Base-by-base conservation (phyloP, 1,140 invertebrate species). In the Carposina sasakii region DNA sequence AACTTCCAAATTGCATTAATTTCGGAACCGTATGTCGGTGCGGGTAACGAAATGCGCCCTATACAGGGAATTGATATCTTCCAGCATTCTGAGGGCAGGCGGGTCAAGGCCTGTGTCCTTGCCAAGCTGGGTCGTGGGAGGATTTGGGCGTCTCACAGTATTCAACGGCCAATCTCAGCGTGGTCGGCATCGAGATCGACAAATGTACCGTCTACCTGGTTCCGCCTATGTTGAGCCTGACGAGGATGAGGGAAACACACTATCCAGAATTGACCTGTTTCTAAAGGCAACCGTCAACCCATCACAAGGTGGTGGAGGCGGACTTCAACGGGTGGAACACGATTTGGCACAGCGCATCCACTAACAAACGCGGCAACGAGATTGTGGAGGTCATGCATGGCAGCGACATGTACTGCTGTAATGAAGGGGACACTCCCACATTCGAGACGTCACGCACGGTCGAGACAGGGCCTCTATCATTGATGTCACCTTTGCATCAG, bases 321-420 rank as follows among this genome's bases (percentile, higher is more conserved):
- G 53, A 54, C 20, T 26, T 48, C 24, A 54, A 54, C 17, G 52
- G 52, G 2, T 42, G 44, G 31, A 45, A 54, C 16, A 24, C 37
- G 0, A 9, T 15, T 15, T 54, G 52, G 46, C 45, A 46, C 2
- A n/a, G 17, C 13, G 6, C 20, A 3, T n/a, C 4, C 3, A 22
- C 9, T 17, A 17, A 50, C 15, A 21, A 9, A 1, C 24, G 48
- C 0, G 48, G 48, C 1, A 19, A 40, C 12, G 15, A 41, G 3
- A 15, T 56, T 0, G 8, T 9, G 1, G 48, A 42, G 1, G 1
- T 56, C 12, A 33, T 23, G 1, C 9, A 10, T 1, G n/a, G 10
- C 6, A 44, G 45, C 15, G 34, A 48, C 13, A 9, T 57, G 8
- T 19, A n/a, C 2, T 10, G 40, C 9, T 49, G 45, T 17, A 57